Evolutionary conservation across 1,140 invertebrate genomes (phyloP).

Genomic region (Aphaenogaster rudis): DNA sequence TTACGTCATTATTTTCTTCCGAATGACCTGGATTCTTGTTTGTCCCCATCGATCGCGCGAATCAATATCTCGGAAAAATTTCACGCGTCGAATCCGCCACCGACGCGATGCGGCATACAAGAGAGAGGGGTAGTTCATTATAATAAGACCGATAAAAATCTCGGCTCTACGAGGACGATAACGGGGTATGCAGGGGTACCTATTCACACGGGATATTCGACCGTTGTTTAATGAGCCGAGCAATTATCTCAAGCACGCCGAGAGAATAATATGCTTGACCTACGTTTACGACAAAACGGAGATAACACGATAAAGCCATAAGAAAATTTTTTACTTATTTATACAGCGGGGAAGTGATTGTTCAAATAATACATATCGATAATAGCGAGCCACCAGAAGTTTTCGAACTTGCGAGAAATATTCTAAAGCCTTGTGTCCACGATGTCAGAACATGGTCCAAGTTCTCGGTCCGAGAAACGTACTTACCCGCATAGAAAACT

Average conservation of each 20-base stretch:
- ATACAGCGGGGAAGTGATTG: background rate
- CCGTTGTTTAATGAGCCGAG: conserved; percentile 33
- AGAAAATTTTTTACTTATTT: background rate
- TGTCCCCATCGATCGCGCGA: conserved; percentile 37
- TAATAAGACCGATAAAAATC: conserved; percentile 45
- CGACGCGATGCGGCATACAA: background rate
- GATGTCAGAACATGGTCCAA: too few relatives aligned
- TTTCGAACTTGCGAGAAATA: background rate
- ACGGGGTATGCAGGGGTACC: background rate
- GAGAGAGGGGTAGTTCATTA: conserved; percentile 1
- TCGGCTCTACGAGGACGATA: background rate
- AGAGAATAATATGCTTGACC: conserved; percentile 25
- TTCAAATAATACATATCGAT: background rate
- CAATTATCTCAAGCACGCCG: conserved; percentile 8
- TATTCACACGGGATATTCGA: background rate
- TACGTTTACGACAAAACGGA: conserved; percentile 9
- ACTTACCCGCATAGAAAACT: too few relatives aligned
- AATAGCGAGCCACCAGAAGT: background rate
- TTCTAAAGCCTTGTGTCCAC: too few relatives aligned
- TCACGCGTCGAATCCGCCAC: conserved; percentile 30
- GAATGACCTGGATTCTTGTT: conserved; percentile 56
- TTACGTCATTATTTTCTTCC: conserved; percentile 55
- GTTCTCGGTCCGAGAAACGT: too few relatives aligned
- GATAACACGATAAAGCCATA: background rate
- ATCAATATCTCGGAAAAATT: conserved; percentile 56